A percentile compares a stretch with the other conserved stretches of the same genome.
Evolutionary conservation across 2,888 invertebrate species (phyloP).

Genomic region (Ennomos fuscantarius): DNA sequence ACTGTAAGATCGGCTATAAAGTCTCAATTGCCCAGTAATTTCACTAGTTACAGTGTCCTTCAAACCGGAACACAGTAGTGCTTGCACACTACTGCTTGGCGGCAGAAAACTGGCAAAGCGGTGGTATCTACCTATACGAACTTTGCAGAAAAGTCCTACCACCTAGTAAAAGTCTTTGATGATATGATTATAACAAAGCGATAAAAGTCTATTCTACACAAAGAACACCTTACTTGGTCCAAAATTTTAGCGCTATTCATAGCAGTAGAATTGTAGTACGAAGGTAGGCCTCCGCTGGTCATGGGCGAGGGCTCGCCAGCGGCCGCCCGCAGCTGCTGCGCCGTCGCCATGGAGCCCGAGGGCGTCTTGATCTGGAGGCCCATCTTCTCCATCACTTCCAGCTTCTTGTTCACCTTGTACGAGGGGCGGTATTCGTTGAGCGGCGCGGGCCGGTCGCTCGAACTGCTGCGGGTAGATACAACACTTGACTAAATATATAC

Average conservation of each 20-base stretch:
- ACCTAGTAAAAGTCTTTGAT: too few relatives aligned
- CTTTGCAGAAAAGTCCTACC: too few relatives aligned
- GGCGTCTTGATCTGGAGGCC: slow-evolving; percentile 83
- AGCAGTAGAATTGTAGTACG: slow-evolving; percentile 91
- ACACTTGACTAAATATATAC: neutral
- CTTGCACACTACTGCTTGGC: too few relatives aligned
- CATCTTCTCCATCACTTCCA: slow-evolving; percentile 83
- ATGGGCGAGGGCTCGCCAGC: slow-evolving; percentile 68
- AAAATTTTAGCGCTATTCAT: slow-evolving; percentile 92
- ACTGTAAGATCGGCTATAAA: too few relatives aligned
- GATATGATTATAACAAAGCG: too few relatives aligned
- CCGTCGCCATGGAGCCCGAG: slow-evolving; percentile 82
- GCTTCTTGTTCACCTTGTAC: slow-evolving; percentile 79
- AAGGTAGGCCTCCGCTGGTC: slow-evolving; percentile 73
- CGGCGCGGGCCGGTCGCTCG: slow-evolving; percentile 56
- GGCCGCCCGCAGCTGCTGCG: slow-evolving; percentile 82
- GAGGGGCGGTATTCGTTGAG: slow-evolving; percentile 73
- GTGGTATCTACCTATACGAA: too few relatives aligned
- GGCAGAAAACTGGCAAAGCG: too few relatives aligned
- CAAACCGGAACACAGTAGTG: too few relatives aligned
- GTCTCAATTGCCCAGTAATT: too few relatives aligned
- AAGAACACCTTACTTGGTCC: slow-evolving; percentile 80
- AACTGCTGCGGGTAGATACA: slow-evolving; percentile 32
- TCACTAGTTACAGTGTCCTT: too few relatives aligned
- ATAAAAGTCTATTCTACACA: neutral